Conservation (phyloP, 37 sponge, comb jelly and placozoan genomes). For the Lycopodina hypogea region DNA sequence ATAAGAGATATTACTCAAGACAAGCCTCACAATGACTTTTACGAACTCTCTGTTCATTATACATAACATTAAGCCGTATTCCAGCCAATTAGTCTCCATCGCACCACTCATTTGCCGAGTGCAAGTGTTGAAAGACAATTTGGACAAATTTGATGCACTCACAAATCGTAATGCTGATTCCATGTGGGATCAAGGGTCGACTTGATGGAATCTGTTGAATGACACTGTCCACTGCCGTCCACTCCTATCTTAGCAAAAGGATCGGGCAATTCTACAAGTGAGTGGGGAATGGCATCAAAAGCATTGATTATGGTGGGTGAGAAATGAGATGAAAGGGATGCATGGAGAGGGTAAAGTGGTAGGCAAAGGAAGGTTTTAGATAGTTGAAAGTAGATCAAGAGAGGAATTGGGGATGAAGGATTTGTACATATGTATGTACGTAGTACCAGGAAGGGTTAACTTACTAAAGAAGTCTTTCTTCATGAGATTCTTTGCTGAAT, state of each 20-base stretch:
- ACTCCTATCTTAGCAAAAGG: conserved; percentile 94
- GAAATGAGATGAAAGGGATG: neutral
- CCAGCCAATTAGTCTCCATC: too few species aligned
- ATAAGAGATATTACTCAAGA: too few species aligned
- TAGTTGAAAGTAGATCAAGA: neutral
- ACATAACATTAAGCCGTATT: too few species aligned
- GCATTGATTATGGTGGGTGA: too few species aligned
- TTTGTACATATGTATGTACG: neutral
- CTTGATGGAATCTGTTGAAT: conserved; percentile 79
- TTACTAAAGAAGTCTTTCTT: conserved; percentile 92
- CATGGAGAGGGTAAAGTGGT: neutral
- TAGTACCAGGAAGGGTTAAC: conserved; percentile 22
- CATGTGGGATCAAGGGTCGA: conserved; percentile 90
- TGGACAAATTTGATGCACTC: too few species aligned
- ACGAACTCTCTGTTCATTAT: too few species aligned
- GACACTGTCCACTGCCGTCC: conserved; percentile 91
- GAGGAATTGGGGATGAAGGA: neutral
- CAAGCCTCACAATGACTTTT: too few species aligned
- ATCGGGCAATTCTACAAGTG: conserved; percentile 80
- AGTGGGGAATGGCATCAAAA: neutral
- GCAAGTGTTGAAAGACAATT: too few species aligned
- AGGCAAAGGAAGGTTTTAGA: neutral
- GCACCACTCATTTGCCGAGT: too few species aligned
- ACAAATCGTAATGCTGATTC: conserved; percentile 95
- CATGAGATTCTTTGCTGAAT: conserved; percentile 83